Conservation (phyloP, 2,797 vertebrate genomes). For the Micropoecilia bifurca region DNA sequence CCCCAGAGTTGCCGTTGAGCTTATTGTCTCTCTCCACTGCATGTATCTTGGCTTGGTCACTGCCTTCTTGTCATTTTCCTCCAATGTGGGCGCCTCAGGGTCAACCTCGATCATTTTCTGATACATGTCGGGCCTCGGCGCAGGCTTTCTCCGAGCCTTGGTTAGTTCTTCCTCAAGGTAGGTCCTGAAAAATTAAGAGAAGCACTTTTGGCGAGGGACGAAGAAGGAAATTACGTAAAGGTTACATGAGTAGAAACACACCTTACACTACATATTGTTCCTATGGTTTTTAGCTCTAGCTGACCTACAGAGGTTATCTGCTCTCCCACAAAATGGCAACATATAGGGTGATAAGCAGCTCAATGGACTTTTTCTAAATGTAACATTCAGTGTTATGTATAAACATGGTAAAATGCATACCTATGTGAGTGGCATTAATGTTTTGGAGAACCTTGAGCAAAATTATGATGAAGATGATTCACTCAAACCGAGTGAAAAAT, state of each 20-base stretch:
- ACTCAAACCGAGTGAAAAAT: not conserved
- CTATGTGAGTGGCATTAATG: not conserved
- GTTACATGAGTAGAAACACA: no score
- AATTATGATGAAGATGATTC: not conserved
- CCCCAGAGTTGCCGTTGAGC: conserved; percentile 93
- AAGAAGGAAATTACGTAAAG: no score
- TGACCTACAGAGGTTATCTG: not conserved
- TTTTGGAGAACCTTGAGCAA: not conserved
- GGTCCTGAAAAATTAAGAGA: conserved; percentile 78
- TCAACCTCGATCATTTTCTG: conserved; percentile 98
- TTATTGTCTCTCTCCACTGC: conserved; percentile 99
- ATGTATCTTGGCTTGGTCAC: conserved; percentile 99
- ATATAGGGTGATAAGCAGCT: not conserved
- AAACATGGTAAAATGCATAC: not conserved
- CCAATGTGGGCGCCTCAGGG: conserved; percentile 85
- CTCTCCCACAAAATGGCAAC: not conserved
- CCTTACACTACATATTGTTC: not conserved
- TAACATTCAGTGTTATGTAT: not conserved
- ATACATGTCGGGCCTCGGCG: conserved; percentile 97
- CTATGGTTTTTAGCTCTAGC: not conserved
- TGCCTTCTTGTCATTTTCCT: conserved; percentile 86
- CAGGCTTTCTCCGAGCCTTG: conserved; percentile 95
- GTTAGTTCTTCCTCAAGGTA: conserved; percentile 97
- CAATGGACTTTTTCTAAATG: not conserved
- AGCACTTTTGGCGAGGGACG: not conserved